Evolutionary conservation across 2,113 vertebrate genomes (phyloP), one percentile per base, ranked within the genome.

Genomic region (Tupaia chinensis): DNA sequence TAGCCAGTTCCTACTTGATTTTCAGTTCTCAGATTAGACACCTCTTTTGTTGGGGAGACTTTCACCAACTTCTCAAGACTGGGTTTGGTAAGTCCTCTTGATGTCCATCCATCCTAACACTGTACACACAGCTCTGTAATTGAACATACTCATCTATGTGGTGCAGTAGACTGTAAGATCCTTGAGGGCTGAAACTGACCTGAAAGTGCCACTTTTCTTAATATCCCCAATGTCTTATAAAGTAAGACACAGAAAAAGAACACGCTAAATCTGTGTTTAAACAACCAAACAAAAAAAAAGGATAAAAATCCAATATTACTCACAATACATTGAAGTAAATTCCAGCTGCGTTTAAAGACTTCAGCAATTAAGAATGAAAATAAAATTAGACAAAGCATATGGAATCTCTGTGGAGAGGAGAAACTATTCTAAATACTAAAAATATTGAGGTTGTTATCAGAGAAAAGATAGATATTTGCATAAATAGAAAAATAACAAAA

Each of bases 401-500:
- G 23, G 69, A 79, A 92, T 91, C 77, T 96, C 91, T 88, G 32
- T 27, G 82, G 56, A 96, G 15, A 95, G 29, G 16, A 93, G 80
- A 92, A 95, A 73, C 7, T 29, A 32, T 91, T 93, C 78, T 77
- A 93, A 93, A 87, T 69, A 85, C 77, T 88, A 77, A 97, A 95
- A 96, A 90, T 95, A 92, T 61, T 97, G 68, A 96, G 3, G 15
- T 7, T 83, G 23, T 91, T 60, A 60, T 81, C 80, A 91, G 60
- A 87, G 87, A 79, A 96, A 95, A 89, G 32, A 92, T 29, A 27
- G 22, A 53, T 95, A 87, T 85, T 89, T 88, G 82, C 78, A 92
- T 78, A 93, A 87, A 89, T 76, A 76, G 29, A 70, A 93, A 86
- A 87, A 44, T 88, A 91, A 80, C 34, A 95, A 96, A 97, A 96